Conservation (phyloP, 2,113 vertebrate genomes). For the Elephas maximus region DNA sequence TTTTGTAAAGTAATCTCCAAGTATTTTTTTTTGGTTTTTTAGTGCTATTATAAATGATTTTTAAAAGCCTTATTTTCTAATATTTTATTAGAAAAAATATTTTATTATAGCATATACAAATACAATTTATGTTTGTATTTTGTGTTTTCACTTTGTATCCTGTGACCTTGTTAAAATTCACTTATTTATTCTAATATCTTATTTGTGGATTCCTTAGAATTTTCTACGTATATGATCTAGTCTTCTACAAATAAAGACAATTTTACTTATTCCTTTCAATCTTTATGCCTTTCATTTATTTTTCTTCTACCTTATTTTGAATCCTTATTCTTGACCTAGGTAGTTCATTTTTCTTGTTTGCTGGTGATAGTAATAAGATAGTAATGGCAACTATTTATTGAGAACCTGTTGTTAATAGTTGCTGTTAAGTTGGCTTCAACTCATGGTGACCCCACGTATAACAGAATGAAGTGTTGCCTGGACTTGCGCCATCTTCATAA, state of each 20-base stretch:
- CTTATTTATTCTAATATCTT: background rate
- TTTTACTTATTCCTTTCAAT: background rate
- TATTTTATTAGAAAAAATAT: background rate
- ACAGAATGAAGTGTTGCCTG: too few relatives aligned
- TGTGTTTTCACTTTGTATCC: background rate
- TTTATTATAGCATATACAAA: background rate
- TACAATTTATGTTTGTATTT: slow-evolving; percentile 40
- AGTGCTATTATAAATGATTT: background rate
- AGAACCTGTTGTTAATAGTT: background rate
- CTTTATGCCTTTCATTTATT: background rate
- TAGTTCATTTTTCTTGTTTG: background rate
- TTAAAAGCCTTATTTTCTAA: background rate
- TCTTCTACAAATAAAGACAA: slow-evolving; percentile 23
- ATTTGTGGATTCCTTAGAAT: slow-evolving; percentile 5
- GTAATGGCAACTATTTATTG: background rate
- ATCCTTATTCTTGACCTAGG: background rate
- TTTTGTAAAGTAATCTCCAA: background rate
- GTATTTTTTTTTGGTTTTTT: background rate
- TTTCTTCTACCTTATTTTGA: background rate
- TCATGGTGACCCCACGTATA: too few relatives aligned
- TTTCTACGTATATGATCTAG: background rate
- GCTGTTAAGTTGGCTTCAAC: too few relatives aligned
- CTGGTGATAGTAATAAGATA: background rate
- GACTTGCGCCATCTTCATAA: too few relatives aligned
- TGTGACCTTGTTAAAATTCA: background rate